Conservation (phyloP, 2,113 vertebrate species). For the Hemiprocne comata region DNA sequence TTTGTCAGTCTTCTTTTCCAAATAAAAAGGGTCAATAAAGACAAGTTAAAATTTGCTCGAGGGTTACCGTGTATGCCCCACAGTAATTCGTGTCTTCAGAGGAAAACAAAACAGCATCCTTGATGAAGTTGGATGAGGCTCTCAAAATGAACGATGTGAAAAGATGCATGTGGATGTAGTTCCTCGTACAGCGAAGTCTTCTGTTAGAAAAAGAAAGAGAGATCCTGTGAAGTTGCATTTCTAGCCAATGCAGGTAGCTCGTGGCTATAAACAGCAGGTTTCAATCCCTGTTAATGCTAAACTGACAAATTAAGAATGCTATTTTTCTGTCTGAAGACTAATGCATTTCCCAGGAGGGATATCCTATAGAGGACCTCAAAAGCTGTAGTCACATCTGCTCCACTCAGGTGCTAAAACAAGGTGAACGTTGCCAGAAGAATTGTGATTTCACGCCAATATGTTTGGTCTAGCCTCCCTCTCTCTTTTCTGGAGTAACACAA, state of each 20-base stretch:
- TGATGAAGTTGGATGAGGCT: conserved; percentile 90
- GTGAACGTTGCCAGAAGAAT: not conserved
- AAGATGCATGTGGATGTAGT: conserved; percentile 96
- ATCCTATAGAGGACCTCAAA: not conserved
- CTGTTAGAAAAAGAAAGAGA: conserved; percentile 67
- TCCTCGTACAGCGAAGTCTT: conserved; percentile 91
- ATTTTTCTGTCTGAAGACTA: not conserved
- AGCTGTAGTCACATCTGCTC: not conserved
- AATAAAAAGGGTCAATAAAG: not conserved
- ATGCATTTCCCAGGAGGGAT: not conserved
- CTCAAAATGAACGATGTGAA: conserved; percentile 93
- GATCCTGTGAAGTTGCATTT: not conserved
- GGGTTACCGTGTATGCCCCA: conserved; percentile 74
- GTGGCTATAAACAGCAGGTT: not conserved
- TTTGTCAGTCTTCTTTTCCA: not conserved
- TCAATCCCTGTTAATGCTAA: not conserved
- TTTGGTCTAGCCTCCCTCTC: not conserved
- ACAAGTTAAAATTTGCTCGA: not conserved
- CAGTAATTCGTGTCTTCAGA: conserved; percentile 80
- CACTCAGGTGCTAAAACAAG: not conserved
- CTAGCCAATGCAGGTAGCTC: not conserved
- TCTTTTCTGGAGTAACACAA: not conserved
- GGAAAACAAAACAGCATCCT: conserved; percentile 85
- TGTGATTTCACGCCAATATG: not conserved
- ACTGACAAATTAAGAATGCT: not conserved